Base-by-base conservation (phyloP, 2,113 vertebrate species). In the Ochotona princeps region DNA sequence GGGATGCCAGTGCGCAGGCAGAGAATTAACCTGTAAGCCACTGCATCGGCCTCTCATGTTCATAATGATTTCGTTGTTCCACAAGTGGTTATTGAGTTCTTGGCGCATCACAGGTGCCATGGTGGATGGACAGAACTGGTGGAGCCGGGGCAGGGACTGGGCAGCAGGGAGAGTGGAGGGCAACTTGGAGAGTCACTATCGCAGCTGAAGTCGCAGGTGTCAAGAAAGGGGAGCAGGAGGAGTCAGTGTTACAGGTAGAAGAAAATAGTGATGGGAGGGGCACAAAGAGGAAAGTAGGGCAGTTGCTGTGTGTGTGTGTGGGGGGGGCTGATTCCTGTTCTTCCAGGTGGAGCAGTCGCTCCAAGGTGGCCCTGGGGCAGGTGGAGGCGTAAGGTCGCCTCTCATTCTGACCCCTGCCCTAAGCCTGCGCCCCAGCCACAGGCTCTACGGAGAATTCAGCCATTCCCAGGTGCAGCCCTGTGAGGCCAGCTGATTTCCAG, bases 181-280 rank as follows among this genome's bases (percentile, higher is more conserved):
- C 57, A 61, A 4, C 49, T 38, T 9, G 51, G 84, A 81, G 38
- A 61, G 73, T 91, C 73, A 15, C 18, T 26, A n/a, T 51, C 72
- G 61, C 21, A 49, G 61, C 38, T 44, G 38, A 6, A 44, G 38
- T 44, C 38, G 38, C 38, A 44, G 38, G 38, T 44, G 38, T 79
- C 38, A 79, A 66, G 73, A 32, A 61, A 70, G 91, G 23, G 63
- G 57, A 35, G 30, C 2, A 1, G 49, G 70, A 86, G 60, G 82
- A 72, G 74, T 72, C 89, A 32, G 20, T 23, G 73, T 20, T n/a
- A 63, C 78, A 20, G 61, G 38, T 44, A 63, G 32, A 83, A 47
- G 17, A 15, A 70, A 80, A 75, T 78, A 85, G 54, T 91, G 35
- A 54, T 88, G 86, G 92, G 95, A 92, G 63, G 73, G 74, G 47